Evolutionary conservation across 2,888 invertebrate genomes (phyloP), one percentile per base, ranked within the genome.

Genomic region (Cheilosia soror): DNA sequence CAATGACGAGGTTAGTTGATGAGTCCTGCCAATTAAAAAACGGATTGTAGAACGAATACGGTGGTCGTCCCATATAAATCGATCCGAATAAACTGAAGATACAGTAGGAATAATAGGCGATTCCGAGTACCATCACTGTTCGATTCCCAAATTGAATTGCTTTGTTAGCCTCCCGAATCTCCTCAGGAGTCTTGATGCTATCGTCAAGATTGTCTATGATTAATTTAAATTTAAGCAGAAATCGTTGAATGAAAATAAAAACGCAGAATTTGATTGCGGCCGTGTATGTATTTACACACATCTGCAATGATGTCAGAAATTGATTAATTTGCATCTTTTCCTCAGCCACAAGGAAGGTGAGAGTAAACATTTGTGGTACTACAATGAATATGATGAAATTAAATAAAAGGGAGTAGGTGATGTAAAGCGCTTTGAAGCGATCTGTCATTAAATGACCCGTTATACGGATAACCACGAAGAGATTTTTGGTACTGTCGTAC

Each of bases 11-110:
- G 2, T 88, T 87, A 42, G 60, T 51, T 0, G 42, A n/a, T 7
- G 87, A 85, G 6, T 86, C 87, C 0, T 77, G 87, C 90, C 90
- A 90, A 44, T 90, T 87, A 51, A 90, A 20, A 44, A 86, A 66
- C 2, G 90, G 90, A 75, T 89, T 89, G 55, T 88, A 90, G 58
- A 88, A 81, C 69, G 90, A 89, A 75, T 89, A 90, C 0, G 88
- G 88, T 0, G 90, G 90, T 7, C 81, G 79, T 0, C 89, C 89
- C 33, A 78, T 86, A 0, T 76, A 4, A 2, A 88, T 76, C 0
- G 89, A 85, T 3, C 79, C 83, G 0, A 89, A 7, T 4, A 89
- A 88, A 0, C 88, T 4, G 4, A 29, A 5, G 2, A 29, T 4
- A 29, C 4, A 29, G 5, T 29, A 29, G 0, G 4, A 3, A 29